These are phyloP conservation scores for Ceratina calcarata DNA, from an alignment of 1,140 invertebrate species.

Conservation along the genomic window DNA sequence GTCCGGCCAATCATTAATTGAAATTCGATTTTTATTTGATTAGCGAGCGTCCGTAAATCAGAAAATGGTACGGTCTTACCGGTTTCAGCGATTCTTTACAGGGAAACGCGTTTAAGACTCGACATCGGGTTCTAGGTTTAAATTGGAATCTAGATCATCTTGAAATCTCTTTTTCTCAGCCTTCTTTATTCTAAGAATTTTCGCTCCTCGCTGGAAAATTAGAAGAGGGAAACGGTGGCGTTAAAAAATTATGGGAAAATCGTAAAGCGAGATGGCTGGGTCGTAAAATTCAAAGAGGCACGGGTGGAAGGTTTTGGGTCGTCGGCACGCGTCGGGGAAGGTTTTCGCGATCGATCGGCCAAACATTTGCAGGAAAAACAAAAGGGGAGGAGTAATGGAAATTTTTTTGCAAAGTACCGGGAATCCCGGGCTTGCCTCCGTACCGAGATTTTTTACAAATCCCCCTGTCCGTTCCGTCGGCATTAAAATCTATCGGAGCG, in stretches of 20 bases:
- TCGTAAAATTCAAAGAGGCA: not conserved
- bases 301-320: not conserved
- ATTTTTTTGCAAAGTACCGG: constrained; percentile 55
- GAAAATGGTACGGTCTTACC: not conserved
- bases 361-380: constrained; percentile 43
- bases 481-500: too few relatives aligned
- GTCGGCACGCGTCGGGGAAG: constrained; percentile 5
- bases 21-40: constrained; percentile 65
- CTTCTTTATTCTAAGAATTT: not conserved
- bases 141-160: too few relatives aligned
- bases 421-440: not conserved
- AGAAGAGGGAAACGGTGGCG: too few relatives aligned
- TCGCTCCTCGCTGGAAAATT: too few relatives aligned
- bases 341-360: constrained; percentile 40
- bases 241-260: not conserved
- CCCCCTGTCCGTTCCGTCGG: not conserved
- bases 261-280: not conserved
- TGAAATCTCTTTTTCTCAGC: too few relatives aligned
- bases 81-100: not conserved
- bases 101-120: too few relatives aligned
- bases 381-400: constrained; percentile 49
- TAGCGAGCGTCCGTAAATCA: constrained; percentile 48
- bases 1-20: constrained; percentile 60
- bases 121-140: too few relatives aligned
- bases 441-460: constrained; percentile 26